Evolutionary conservation across 2,888 invertebrate species (phyloP), one percentile per base, ranked within the genome.

Genomic region (Dastarcus helophoroides): DNA sequence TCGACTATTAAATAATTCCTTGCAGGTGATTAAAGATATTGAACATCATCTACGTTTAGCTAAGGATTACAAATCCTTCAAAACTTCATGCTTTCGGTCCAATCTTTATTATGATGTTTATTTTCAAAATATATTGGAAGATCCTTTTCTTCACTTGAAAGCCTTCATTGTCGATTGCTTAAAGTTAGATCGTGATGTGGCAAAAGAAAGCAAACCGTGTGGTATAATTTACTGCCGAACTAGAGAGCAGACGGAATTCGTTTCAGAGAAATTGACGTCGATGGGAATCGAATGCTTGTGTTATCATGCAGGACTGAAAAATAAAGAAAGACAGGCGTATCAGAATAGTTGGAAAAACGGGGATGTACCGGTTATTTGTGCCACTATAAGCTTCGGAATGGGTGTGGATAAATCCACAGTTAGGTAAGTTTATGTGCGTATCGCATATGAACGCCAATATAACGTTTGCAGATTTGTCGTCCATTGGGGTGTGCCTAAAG

Each of bases 351-450:
- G 97, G 97, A 89, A 90, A 65, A 67, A 68, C 17, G 95, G 95
- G 1, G 77, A 78, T 42, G 77, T 79, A 46, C 79, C 86, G 2
- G 83, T 95, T 14, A 94, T 98, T 42, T 85, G 85, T 41, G 97
- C 98, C 3, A 98, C 98, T 0, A 82, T 97, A 34, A 94, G 94
- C 51, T 98, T 98, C 64, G 98, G 98, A 21, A 99, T 98, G 98
- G 98, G 98, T 26, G 91, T 98, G 2, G 97, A 98, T 60, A 98
- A 98, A 61, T 76, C 85, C 2, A 76, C 83, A 32, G 98, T 98
- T 8, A 70, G 83, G 79, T 79, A 46, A 47, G 44, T 34, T 33
- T 34, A 6, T 17, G 8, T 17, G 19, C 8, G 6, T 7, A 17
- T 7, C 6, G 19, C 19, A n/a, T n/a, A n/a, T n/a, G n/a, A 19